These are phyloP conservation scores for Sarcophaga carnaria DNA, from an alignment of 2,888 invertebrate genomes.

Conservation along the genomic window DNA sequence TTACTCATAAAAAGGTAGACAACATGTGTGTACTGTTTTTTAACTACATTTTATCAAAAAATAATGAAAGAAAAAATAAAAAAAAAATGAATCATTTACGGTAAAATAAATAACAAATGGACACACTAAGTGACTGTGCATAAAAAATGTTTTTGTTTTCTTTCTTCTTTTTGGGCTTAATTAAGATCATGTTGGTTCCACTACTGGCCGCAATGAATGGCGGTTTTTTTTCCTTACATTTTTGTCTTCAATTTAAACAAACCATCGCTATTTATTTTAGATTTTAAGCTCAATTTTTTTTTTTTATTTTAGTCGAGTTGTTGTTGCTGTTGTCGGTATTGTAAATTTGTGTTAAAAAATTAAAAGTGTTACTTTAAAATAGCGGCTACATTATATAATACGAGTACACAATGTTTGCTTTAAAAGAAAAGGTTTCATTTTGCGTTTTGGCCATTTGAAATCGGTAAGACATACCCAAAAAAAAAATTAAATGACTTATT, in stretches of 20 bases:
- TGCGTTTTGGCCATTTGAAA: not conserved
- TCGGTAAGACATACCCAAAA: not conserved
- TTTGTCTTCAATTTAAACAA: too few relatives aligned
- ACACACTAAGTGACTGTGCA: not conserved
- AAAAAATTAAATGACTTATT: not conserved
- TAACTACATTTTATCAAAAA: too few relatives aligned
- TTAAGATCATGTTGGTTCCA: constrained; percentile 72
- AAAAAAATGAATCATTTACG: not conserved
- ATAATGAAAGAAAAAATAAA: too few relatives aligned
- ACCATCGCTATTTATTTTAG: too few relatives aligned
- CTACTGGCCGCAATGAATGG: not conserved
- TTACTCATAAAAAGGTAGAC: too few relatives aligned
- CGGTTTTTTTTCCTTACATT: too few relatives aligned
- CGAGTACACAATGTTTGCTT: not conserved
- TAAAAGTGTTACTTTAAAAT: not conserved
- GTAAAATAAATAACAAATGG: not conserved
- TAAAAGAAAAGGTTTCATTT: not conserved
- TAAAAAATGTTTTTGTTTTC: not conserved
- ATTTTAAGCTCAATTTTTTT: too few relatives aligned
- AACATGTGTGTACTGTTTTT: too few relatives aligned
- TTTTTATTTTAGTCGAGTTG: too few relatives aligned
- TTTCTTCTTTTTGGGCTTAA: constrained; percentile 62
- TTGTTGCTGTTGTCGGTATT: too few relatives aligned
- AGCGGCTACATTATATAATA: not conserved
- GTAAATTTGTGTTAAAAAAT: not conserved